Conservation (phyloP, 1,140 invertebrate genomes). For the Lordiphosa mommai region DNA sequence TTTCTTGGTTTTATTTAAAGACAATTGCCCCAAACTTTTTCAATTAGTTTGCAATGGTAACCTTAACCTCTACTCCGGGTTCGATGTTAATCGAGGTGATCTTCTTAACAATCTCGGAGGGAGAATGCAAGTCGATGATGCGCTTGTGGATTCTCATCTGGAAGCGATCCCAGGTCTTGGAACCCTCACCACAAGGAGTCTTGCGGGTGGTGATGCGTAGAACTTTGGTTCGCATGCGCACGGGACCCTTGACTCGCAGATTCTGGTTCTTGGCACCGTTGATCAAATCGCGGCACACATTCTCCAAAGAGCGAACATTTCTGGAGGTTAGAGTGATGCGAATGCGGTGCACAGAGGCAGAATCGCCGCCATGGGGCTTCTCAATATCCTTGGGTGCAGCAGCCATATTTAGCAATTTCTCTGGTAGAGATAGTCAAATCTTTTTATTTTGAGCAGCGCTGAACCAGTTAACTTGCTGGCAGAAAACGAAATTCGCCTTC, state of each 20-base stretch:
- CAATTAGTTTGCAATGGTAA: slow-evolving; percentile 91
- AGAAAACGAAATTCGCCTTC: slow-evolving; percentile 18
- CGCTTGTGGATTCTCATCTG: slow-evolving; percentile 99
- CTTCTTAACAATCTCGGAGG: slow-evolving; percentile 99
- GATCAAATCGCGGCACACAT: slow-evolving; percentile 98
- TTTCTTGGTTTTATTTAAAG: slow-evolving; percentile 31
- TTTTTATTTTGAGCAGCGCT: slow-evolving; percentile 81
- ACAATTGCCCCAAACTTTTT: slow-evolving; percentile 33
- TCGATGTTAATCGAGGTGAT: slow-evolving; percentile 99
- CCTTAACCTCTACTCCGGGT: slow-evolving; percentile 99
- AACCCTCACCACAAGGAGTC: too few species aligned
- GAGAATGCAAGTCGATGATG: slow-evolving; percentile 98
- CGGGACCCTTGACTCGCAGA: slow-evolving; percentile 92
- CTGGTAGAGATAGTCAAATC: slow-evolving; percentile 81
- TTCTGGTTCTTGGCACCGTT: slow-evolving; percentile 98
- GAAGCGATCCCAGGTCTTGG: slow-evolving; percentile 98
- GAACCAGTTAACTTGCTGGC: slow-evolving; percentile 80
- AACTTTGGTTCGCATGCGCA: too few species aligned
- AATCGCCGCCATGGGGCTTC: slow-evolving; percentile 91
- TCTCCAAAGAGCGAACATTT: slow-evolving; percentile 98
- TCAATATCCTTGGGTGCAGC: slow-evolving; percentile 87
- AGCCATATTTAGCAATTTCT: slow-evolving; percentile 80
- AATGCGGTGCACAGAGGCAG: slow-evolving; percentile 93
- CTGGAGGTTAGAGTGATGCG: slow-evolving; percentile 98
- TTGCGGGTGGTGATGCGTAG: too few species aligned